Evolutionary conservation across 1,140 invertebrate species (phyloP), one percentile per base, ranked within the genome.

Genomic region (Ptiloglossa arizonensis): DNA sequence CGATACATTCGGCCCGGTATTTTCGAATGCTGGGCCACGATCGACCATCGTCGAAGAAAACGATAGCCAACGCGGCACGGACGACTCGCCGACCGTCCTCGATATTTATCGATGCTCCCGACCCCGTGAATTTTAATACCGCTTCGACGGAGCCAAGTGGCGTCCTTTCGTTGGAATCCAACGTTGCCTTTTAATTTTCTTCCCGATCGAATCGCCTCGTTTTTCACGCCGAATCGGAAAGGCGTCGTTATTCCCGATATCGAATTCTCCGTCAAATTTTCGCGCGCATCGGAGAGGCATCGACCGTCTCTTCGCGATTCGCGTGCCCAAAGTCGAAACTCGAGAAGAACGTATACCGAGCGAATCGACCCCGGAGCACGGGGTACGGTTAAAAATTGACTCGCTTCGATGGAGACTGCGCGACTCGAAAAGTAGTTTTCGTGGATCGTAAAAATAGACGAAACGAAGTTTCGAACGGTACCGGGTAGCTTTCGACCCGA

Each of bases 1-100:
- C 35, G 38, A 74, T 74, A 66, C 19, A 2, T 29, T 32, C 15
- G 32, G 32, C 41, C n/a, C 71, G 22, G 9, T n/a, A n/a, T n/a
- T 24, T 35, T 22, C 41, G 24, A 0, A 22, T 8, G 38, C 27
- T 22, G 29, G 56, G 17, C 24, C 13, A 17, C 17, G 15, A 15
- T 50, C n/a, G 19, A 22, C n/a, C n/a, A 17, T 32, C 27, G 27
- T 29, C 27, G 29, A 17, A 44, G 59, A 15, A 41, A 22, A 62
- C 9, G 35, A 27, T 17, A n/a, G n/a, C 54, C 29, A 24, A 56
- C 24, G 24, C 17, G n/a, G 13, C 24, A 15, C 22, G 6, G 46
- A n/a, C 19, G n/a, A n/a, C n/a, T n/a, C 46, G 46, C 35, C 5
- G 11, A 13, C 41, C 41, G 41, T 41, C 13, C 8, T 41, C 41